Conservation (phyloP, 2,888 invertebrate genomes). For the Coleophora deauratella region DNA sequence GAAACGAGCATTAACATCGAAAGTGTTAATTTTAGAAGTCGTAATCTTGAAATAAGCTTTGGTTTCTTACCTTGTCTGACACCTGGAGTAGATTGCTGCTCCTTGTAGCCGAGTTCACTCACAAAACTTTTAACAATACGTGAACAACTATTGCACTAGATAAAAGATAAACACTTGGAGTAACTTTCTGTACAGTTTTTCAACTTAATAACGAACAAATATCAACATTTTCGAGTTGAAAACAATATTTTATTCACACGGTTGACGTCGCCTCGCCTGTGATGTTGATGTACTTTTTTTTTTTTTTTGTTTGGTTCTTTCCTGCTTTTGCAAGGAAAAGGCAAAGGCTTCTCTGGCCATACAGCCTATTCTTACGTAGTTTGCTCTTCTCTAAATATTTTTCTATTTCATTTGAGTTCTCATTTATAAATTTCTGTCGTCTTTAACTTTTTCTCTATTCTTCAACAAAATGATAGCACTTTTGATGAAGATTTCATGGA, state of each 20-base stretch:
- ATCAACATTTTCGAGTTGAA: constrained; percentile 59
- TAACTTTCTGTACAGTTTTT: constrained; percentile 46
- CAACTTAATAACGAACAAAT: constrained; percentile 54
- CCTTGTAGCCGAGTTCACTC: constrained; percentile 60
- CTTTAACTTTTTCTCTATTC: no score
- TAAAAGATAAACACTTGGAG: constrained; percentile 38
- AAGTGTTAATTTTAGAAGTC: constrained; percentile 50
- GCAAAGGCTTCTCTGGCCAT: no score
- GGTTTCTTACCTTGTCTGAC: constrained; percentile 73
- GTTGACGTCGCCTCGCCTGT: constrained; percentile 67
- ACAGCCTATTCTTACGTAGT: no score
- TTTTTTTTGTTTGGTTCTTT: constrained; percentile 8
- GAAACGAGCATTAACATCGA: constrained; percentile 28
- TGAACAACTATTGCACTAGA: constrained; percentile 39
- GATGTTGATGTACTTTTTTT: constrained; percentile 39
- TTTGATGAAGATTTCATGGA: no score
- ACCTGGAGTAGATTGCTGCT: constrained; percentile 71
- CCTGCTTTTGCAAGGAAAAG: constrained; percentile 38
- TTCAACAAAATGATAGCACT: no score
- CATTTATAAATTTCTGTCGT: no score
- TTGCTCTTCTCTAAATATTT: no score
- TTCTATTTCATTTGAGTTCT: no score
- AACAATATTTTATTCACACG: constrained; percentile 66
- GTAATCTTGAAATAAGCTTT: constrained; percentile 55
- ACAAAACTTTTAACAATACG: constrained; percentile 58